Percentiles rank a stretch among this genome's conserved stretches.
These are phyloP conservation scores for Drosophila serrata DNA, from an alignment of 1,140 invertebrate species.

Conservation along the genomic window DNA sequence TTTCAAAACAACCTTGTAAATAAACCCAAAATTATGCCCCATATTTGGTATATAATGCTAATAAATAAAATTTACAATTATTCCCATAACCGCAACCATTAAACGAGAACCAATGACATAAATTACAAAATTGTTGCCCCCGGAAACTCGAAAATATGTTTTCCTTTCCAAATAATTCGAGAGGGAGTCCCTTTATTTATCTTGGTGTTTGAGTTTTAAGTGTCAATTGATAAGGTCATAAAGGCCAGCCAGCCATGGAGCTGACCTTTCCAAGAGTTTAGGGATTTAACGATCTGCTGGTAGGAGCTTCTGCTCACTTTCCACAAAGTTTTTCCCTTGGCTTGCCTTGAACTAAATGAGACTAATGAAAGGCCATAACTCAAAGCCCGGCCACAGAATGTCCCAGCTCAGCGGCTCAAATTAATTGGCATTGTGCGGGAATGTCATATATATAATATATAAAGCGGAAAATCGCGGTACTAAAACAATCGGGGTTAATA, in stretches of 20 bases:
- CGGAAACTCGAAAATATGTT: conserved; percentile 34
- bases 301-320: background rate
- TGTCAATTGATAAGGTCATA: conserved; percentile 50
- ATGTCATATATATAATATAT: conserved; percentile 36
- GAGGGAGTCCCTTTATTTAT: conserved; percentile 27
- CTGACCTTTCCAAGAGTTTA: conserved; percentile 31
- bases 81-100: conserved; percentile 9
- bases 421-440: conserved; percentile 56
- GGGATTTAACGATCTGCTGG: conserved; percentile 32
- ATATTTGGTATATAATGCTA: background rate
- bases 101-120: conserved; percentile 26
- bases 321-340: background rate
- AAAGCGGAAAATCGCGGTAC: conserved; percentile 8
- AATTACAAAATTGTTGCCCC: conserved; percentile 23
- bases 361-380: conserved; percentile 56
- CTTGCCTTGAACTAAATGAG: conserved; percentile 36
- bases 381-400: conserved; percentile 30
- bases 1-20: background rate
- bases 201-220: conserved; percentile 34
- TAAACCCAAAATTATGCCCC: background rate
- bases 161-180: background rate
- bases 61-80: conserved; percentile 16
- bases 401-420: conserved; percentile 49
- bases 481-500: background rate
- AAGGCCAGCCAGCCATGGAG: conserved; percentile 31